Evolutionary conservation across 2,797 vertebrate species (phyloP).

Genomic region (Nannoperca australis): DNA sequence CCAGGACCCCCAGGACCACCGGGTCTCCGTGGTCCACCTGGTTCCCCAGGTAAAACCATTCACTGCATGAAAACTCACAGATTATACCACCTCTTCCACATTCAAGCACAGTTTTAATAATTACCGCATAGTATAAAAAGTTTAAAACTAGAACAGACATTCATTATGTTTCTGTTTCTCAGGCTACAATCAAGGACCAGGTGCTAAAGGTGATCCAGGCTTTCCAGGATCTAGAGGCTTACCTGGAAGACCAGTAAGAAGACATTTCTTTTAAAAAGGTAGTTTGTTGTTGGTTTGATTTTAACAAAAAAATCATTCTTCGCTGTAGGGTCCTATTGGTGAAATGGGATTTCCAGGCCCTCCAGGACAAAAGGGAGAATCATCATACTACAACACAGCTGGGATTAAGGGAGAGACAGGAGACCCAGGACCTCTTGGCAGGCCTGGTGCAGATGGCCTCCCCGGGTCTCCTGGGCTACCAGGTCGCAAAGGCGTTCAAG

Average conservation of each 20-base stretch:
- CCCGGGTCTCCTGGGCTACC: slow-evolving; percentile 64
- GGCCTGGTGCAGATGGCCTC: slow-evolving; percentile 55
- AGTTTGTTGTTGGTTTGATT: not conserved
- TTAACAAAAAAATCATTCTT: slow-evolving; percentile 6
- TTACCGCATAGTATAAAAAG: not conserved
- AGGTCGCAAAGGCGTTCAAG: slow-evolving; percentile 73
- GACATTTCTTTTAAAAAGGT: not conserved
- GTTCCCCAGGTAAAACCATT: slow-evolving; percentile 64
- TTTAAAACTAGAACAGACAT: not conserved
- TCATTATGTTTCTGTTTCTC: slow-evolving; percentile 11
- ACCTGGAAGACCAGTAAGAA: slow-evolving; percentile 72
- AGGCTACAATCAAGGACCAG: slow-evolving; percentile 69
- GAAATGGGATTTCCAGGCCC: slow-evolving; percentile 62
- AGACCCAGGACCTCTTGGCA: slow-evolving; percentile 62
- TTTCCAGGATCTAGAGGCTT: slow-evolving; percentile 61
- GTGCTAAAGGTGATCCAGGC: slow-evolving; percentile 73
- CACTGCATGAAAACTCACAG: not conserved
- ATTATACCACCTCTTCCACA: not conserved
- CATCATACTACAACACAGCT: slow-evolving; percentile 10
- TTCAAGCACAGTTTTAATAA: slow-evolving; percentile 7
- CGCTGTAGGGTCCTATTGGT: slow-evolving; percentile 71
- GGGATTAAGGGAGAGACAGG: slow-evolving; percentile 73
- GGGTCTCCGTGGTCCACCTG: slow-evolving; percentile 60
- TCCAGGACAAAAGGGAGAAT: slow-evolving; percentile 72
- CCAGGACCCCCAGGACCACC: slow-evolving; percentile 51